Base-by-base conservation (phyloP, 2,113 vertebrate genomes). In the Numenius arquata region DNA sequence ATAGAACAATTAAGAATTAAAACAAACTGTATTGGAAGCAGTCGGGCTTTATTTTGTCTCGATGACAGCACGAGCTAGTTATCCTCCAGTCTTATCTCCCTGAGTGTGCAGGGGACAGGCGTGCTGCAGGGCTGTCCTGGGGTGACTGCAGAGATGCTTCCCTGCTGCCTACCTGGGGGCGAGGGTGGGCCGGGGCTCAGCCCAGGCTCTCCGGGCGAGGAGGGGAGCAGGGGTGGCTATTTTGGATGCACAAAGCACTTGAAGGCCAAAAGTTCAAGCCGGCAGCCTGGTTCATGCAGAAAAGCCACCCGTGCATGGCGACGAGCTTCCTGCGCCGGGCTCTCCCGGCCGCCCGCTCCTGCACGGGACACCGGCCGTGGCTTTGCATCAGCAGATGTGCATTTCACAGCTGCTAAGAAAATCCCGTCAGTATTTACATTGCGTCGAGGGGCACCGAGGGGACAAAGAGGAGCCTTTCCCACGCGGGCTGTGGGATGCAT, bases 371-470 rank as follows among this genome's bases (percentile, higher is more conserved):
- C 26, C 2, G 0, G 53, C 61, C 2, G 0, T 9, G 15, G 73
- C 71, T 93, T 89, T 89, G 87, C 93, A 82, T 92, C 48, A 70
- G 84, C 96, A 95, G 94, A 56, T 92, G 94, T 59, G 92, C 76
- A 5, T 47, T 38, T 65, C 12, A 9, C 2, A 3, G 58, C 76
- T 36, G 93, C 80, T 75, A 4, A 70, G 72, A 55, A 81, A 77
- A 55, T 5, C 10, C 88, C 21, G n/a, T 2, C 12, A 3, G 29
- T 11, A 85, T 86, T 96, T 80, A 79, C 85, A 61, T 7, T 68
- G 71, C 2, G 0, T 2, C 9, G 6, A 52, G 81, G 34, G 82
- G 29, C 14, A 15, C 36, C 8, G 4, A 29, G 48, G 71, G 81
- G 15, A 63, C 80, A 19, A 10, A 58, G 40, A 21, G 0, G 40